Evolutionary conservation across 2,113 vertebrate species (phyloP).

Genomic region (rabbit (Oryctolagus cuniculus)): mOryCun1.1 NC_091435.1:163690501-163691000

Average conservation of each 20-base stretch:
- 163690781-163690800: neutral
- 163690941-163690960: neutral
- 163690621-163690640: neutral
- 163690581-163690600: conserved; percentile 91
- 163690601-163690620: conserved; percentile 68
- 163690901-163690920: neutral
- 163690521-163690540: conserved; percentile 93
- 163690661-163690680: neutral
- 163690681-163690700: neutral
- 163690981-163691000: neutral
- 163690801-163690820: neutral
- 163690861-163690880: neutral
- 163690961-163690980: neutral
- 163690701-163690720: neutral
- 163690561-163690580: conserved; percentile 88
- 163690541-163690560: conserved; percentile 92
- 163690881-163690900: neutral
- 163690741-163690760: neutral
- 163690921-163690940: neutral
- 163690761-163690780: neutral
- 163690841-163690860: neutral
- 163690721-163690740: neutral
- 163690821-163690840: neutral
- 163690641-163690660: neutral
- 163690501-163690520: conserved; percentile 90